These are phyloP conservation scores for Phenacoccus solenopsis DNA, from an alignment of 1,140 invertebrate genomes.

Conservation along the genomic window DNA sequence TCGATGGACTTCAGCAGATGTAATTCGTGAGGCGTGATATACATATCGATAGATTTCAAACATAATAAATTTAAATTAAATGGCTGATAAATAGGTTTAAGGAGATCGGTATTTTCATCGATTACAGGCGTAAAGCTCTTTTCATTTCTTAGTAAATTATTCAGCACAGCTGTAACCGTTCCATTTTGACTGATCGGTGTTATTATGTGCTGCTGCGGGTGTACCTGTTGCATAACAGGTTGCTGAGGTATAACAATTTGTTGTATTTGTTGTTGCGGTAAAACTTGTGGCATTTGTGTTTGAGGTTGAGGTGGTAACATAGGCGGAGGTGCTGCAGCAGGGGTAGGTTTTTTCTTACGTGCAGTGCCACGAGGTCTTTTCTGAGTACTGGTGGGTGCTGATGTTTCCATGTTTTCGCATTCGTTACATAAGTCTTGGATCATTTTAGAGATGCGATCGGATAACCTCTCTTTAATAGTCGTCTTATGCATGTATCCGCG, in stretches of 20 bases:
- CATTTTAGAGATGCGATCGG: conserved; percentile 9
- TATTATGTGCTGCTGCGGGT: background rate
- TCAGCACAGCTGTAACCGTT: background rate
- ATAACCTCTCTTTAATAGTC: background rate
- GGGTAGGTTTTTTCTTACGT: background rate
- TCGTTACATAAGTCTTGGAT: conserved; percentile 6
- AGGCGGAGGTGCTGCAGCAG: background rate
- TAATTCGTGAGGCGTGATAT: background rate
- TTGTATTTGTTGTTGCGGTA: background rate
- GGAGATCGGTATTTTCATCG: background rate
- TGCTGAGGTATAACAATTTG: background rate
- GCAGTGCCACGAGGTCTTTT: background rate
- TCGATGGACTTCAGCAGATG: background rate
- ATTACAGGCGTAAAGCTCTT: background rate
- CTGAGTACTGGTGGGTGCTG: background rate
- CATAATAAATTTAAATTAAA: background rate
- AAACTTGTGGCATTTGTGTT: background rate
- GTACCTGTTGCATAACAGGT: background rate
- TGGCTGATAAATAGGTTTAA: conserved; percentile 1
- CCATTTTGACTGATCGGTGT: background rate
- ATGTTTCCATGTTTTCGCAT: background rate
- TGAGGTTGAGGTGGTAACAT: background rate
- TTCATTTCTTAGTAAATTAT: background rate
- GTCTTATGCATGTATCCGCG: background rate
- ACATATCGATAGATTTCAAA: background rate